Conservation (phyloP, 2,113 vertebrate genomes). For the Sclerurus mexicanus region DNA sequence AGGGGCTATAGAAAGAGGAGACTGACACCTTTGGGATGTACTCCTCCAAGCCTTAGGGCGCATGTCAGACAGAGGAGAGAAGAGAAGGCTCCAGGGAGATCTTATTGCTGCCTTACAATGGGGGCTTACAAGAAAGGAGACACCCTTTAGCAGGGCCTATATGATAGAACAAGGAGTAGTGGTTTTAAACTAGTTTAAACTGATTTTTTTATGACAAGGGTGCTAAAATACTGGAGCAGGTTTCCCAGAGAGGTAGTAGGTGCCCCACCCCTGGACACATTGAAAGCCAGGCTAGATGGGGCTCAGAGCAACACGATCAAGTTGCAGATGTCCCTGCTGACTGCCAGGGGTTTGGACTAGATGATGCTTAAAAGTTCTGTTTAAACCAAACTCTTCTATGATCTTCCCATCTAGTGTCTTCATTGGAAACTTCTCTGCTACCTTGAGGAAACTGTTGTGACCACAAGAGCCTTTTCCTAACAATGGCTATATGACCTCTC, state of each 20-base stretch:
- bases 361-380: neutral
- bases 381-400: neutral
- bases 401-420: neutral
- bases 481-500: neutral
- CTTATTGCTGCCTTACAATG: neutral
- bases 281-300: rapidly evolving
- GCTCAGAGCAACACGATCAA: neutral
- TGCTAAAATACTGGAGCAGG: neutral
- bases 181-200: neutral
- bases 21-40: neutral
- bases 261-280: neutral
- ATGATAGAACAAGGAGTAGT: neutral
- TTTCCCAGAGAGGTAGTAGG: neutral
- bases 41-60: neutral
- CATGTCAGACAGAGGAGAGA: neutral
- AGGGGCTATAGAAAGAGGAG: neutral
- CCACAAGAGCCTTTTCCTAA: neutral
- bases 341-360: neutral
- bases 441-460: neutral
- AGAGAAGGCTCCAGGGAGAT: neutral
- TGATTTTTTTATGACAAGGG: rapidly evolving
- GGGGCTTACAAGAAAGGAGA: neutral
- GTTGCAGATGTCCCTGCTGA: neutral
- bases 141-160: neutral
- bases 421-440: neutral